Conservation (phyloP, 30 jellyfish, hydroid and myxozoan genomes). For the Aurelia sp. region DNA sequence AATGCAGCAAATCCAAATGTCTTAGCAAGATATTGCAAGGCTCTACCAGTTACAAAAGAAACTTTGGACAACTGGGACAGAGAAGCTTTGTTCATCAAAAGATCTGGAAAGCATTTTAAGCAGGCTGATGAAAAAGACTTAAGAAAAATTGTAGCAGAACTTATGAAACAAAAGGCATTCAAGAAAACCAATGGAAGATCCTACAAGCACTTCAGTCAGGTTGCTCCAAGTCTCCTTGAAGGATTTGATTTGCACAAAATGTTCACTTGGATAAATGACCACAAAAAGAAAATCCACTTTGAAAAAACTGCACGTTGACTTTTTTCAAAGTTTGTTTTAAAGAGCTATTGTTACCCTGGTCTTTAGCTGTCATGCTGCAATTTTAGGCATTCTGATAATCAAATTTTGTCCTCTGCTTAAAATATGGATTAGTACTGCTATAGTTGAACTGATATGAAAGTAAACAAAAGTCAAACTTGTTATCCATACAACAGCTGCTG, state of each 20-base stretch:
- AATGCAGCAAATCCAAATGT: conserved; percentile 17
- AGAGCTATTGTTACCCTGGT: too few species aligned
- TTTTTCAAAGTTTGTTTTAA: too few species aligned
- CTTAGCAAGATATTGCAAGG: conserved; percentile 19
- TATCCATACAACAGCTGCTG: too few species aligned
- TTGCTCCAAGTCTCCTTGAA: conserved; percentile 19
- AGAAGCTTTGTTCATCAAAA: conserved; percentile 9
- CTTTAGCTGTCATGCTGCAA: too few species aligned
- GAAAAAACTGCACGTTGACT: too few species aligned
- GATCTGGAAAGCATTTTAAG: conserved; percentile 41
- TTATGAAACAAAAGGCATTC: conserved; percentile 24
- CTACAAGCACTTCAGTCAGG: conserved; percentile 27
- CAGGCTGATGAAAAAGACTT: conserved; percentile 30
- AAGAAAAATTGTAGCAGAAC: conserved; percentile 24
- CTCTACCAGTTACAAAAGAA: conserved; percentile 33
- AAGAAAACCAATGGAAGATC: conserved; percentile 8
- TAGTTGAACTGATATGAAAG: too few species aligned
- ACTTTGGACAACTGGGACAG: conserved; percentile 23
- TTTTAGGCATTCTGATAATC: too few species aligned
- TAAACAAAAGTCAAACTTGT: too few species aligned
- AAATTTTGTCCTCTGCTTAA: too few species aligned
- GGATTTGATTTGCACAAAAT: conserved; percentile 28
- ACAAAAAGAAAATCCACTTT: neutral
- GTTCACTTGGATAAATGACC: conserved; percentile 42
- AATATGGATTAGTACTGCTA: too few species aligned